Percentiles rank a stretch among this genome's conserved stretches.
phyloP scores from a whole-genome alignment of 2,888 invertebrate species.

The Conus canariensis region DNA sequence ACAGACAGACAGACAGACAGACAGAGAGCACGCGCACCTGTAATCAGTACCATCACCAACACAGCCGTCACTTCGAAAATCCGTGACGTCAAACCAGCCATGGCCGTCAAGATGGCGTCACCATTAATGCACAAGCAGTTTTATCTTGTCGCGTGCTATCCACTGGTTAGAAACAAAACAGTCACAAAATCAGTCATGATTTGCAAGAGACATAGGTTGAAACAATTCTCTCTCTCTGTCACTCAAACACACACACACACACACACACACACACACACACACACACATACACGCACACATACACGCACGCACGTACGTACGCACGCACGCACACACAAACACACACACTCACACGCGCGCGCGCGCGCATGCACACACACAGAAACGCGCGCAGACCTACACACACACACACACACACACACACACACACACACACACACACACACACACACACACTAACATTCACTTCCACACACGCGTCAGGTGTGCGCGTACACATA shows the following conservation, averaged over 20 bases:
- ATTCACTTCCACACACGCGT: background rate
- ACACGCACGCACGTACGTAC: background rate
- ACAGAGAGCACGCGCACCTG: too few species aligned
- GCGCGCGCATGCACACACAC: background rate
- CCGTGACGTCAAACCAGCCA: too few species aligned
- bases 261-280: slow-evolving; percentile 12
- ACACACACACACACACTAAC: background rate
- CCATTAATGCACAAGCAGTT: too few species aligned
- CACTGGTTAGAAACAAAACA: too few species aligned
- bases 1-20: background rate
- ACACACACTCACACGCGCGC: background rate
- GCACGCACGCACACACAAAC: background rate
- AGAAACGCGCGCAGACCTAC: background rate
- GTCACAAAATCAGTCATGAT: too few species aligned
- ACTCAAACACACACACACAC: background rate
- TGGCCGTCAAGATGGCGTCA: too few species aligned
- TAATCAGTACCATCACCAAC: too few species aligned
- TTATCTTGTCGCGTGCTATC: too few species aligned
- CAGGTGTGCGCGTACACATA: background rate
- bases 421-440: slow-evolving; percentile 2
- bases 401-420: slow-evolving; percentile 4
- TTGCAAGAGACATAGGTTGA: too few species aligned
- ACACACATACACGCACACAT: background rate
- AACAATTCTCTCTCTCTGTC: too few species aligned
- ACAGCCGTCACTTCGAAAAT: too few species aligned